Base-by-base conservation (phyloP, 2,888 invertebrate genomes). In the Exephanes ischioxanthus region DNA sequence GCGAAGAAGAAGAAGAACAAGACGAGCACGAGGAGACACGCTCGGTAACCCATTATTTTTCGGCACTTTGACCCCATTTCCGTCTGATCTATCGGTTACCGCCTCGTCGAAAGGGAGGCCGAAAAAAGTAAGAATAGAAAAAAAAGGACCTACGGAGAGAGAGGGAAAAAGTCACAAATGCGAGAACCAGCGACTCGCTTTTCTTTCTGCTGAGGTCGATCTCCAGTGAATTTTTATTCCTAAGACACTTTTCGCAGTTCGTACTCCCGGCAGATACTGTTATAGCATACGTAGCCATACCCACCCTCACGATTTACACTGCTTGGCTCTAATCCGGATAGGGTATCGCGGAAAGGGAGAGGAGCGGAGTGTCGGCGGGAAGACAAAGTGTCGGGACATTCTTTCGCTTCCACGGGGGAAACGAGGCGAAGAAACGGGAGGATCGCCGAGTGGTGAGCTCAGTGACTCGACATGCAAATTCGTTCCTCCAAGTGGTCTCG, bases 1-100 rank as follows among this genome's bases (percentile, higher is more conserved):
- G 71, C 53, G 76, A 55, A 9, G 41, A 41, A 41, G 41, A 41
- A 41, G 41, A 75, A 70, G 67, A 68, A 68, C 45, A 70, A 55
- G 61, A 71, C 51, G 71, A 37, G 66, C 76, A 67, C 76, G 53
- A 67, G 53, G 53, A 61, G 76, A 83, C 73, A 80, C 80, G 78
- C 85, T 76, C 82, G 87, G 87, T 89, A 88, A 87, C 81, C 83
- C 87, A 82, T 88, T 88, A 87, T 89, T 91, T 90, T 90, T 90
- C 88, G 80, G 78, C 80, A 78, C 86, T 83, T 85, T 89, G 88
- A 87, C 41, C 89, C 88, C 86, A 89, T 90, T 91, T 90, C 79
- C 87, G 80, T 63, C 84, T 90, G 88, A 89, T 91, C 89, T 90
- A 91, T 90, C 85, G 87, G 86, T 85, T 80, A 76, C 67, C 76